Conservation (phyloP, 2,888 invertebrate genomes). For the Acleris laterana region DNA sequence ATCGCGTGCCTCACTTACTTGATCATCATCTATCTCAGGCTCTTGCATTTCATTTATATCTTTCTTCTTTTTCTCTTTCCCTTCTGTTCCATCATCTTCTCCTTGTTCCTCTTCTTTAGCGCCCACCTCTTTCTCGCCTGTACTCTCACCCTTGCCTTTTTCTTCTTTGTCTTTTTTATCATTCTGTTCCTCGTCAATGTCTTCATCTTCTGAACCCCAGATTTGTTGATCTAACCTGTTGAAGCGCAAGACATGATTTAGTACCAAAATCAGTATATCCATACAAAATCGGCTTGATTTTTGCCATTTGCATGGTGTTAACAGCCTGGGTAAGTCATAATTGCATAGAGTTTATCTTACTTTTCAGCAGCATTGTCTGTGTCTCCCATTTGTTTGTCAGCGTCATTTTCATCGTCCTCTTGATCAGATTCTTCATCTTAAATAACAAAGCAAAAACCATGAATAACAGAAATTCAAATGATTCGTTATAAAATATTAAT, state of each 20-base stretch:
- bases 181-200: slow-evolving; percentile 81
- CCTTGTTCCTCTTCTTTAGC: slow-evolving; percentile 88
- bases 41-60: slow-evolving; percentile 94
- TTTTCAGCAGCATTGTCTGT: slow-evolving; percentile 94
- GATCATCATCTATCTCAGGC: slow-evolving; percentile 90
- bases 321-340: slow-evolving; percentile 9
- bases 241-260: background rate
- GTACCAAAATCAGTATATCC: too few species aligned
- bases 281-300: too few species aligned
- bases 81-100: slow-evolving; percentile 81
- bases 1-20: slow-evolving; percentile 72
- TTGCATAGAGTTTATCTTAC: slow-evolving; percentile 55
- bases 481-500: background rate
- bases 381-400: slow-evolving; percentile 98
- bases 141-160: slow-evolving; percentile 85
- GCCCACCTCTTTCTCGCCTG: slow-evolving; percentile 88
- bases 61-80: slow-evolving; percentile 84
- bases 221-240: slow-evolving; percentile 88
- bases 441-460: slow-evolving; percentile 22
- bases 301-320: background rate
- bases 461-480: background rate
- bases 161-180: slow-evolving; percentile 85
- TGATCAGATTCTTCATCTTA: slow-evolving; percentile 84
- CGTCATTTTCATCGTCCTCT: slow-evolving; percentile 90
- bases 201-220: slow-evolving; percentile 93